Base-by-base conservation (phyloP, 1,140 invertebrate species). In the Heliconius hewitsoni region DNA sequence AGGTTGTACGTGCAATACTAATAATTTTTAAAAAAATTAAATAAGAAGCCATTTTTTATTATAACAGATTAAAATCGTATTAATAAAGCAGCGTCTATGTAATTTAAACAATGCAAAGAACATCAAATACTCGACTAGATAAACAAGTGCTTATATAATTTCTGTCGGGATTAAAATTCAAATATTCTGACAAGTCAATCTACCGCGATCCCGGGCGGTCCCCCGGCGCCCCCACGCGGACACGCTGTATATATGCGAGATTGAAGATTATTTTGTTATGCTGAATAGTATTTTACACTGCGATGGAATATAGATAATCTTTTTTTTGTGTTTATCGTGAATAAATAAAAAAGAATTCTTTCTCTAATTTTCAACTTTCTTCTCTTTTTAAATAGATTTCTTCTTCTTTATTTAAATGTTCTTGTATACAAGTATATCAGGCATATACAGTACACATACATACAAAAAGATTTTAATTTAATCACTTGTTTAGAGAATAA, bases 151-250 rank as follows among this genome's bases (percentile, higher is more conserved):
- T 90, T 93, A 90, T 88, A 87, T 89, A 90, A 92, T 89, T 90
- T 86, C 86, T 88, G 87, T 81, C 83, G 82, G 89, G 91, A 95
- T 95, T 95, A 95, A 95, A 95, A 95, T 95, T 94, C 92, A 95
- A 95, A 95, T 95, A 95, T 95, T 94, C 93, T 91, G 94, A 95
- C 94, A 93, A 95, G 91, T 95, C 94, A 95, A 95, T 95, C 94
- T 92, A 92, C 87, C 73, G 83, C 74, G 84, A 83, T 89, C 92
- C 88, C 86, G 84, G 87, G 86, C 87, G 86, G 85, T 86, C 90
- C 85, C 84, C 82, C 72, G 78, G 78, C 82, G 77, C 79, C 83
- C 85, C 80, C 83, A 70, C 82, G 78, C 85, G 84, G 77, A 71
- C 70, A 30, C 55, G 57, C 46, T 60, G 42, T 66, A 71, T 57